Evolutionary conservation across 2,113 vertebrate genomes (phyloP).

Genomic region (Apistogramma diplotaenia): DNA sequence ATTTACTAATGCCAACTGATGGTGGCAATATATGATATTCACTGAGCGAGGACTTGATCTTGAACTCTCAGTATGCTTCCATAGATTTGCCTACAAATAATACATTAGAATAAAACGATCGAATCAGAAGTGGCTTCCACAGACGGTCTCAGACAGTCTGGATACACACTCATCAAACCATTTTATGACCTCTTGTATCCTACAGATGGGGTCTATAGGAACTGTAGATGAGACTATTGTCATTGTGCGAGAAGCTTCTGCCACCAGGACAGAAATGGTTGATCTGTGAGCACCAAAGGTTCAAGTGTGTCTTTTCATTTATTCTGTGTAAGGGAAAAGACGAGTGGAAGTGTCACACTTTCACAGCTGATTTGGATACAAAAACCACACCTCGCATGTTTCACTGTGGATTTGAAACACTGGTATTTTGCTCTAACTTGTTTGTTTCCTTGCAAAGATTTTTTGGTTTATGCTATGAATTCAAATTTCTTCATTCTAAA

Average conservation of each 20-base stretch:
- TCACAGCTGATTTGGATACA: no score
- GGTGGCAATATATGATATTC: background rate
- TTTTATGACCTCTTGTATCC: background rate
- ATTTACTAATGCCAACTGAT: background rate
- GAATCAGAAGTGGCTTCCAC: background rate
- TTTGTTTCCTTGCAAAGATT: background rate
- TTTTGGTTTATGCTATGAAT: background rate
- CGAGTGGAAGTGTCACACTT: no score
- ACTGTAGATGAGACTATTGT: no score
- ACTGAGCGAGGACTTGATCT: background rate
- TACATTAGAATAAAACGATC: background rate
- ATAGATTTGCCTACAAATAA: background rate
- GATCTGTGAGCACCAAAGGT: no score
- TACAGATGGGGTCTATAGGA: no score
- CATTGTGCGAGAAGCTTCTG: no score
- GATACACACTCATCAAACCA: background rate
- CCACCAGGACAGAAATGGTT: no score
- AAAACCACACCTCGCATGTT: background rate
- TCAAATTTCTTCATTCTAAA: background rate
- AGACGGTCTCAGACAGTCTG: background rate
- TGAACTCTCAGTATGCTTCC: background rate
- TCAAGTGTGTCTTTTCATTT: no score
- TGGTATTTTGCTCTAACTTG: background rate
- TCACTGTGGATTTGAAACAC: background rate
- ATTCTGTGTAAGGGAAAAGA: no score